Base-by-base conservation (phyloP, 2,888 invertebrate genomes). In the Stenodema calcarata region DNA sequence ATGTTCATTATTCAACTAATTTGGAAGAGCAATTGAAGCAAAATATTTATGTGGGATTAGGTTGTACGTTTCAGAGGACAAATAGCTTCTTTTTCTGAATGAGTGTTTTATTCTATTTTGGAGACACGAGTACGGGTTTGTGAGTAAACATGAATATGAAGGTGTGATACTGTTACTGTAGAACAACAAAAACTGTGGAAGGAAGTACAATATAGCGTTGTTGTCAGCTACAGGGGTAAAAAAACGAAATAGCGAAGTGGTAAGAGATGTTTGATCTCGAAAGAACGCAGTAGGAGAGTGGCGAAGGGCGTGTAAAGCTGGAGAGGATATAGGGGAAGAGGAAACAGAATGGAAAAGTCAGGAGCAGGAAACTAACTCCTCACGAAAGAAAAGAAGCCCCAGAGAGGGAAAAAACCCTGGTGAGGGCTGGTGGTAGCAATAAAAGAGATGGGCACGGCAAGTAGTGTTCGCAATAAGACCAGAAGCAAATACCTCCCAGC, bases 401-500 rank as follows among this genome's bases (percentile, higher is more conserved):
- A 28, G 35, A 73, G 23, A 30, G 73, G 23, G 30, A 73, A 73
- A 35, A 35, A 73, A 16, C 1, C 70, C 73, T 4, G 3, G 28
- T 73, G 30, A 28, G 73, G 30, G 73, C 35, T 73, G 73, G 73
- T 73, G 73, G 73, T 27, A 73, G 73, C 73, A 73, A 73, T 73
- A 73, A 73, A 73, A 73, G 73, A 73, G 73, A 73, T 73, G 73
- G 73, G 73, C 9, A 16, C 1, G 54, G 54, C 16, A 54, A 54
- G 30, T 6, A 35, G 73, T 73, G 73, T 73, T 73, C 73, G 73
- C 73, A 73, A 73, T 73, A 73, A 73, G 73, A 73, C 73, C 73
- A 73, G 73, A 73, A 73, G 73, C 73, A 73, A 73, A 73, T 73
- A 73, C 73, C 73, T 73, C 73, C n/a, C 73, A 73, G 54, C 73